A percentile compares a stretch with the other conserved stretches of the same genome.
phyloP scores from a whole-genome alignment of 2,888 invertebrate genomes.

The Lycaena phlaeas region DNA sequence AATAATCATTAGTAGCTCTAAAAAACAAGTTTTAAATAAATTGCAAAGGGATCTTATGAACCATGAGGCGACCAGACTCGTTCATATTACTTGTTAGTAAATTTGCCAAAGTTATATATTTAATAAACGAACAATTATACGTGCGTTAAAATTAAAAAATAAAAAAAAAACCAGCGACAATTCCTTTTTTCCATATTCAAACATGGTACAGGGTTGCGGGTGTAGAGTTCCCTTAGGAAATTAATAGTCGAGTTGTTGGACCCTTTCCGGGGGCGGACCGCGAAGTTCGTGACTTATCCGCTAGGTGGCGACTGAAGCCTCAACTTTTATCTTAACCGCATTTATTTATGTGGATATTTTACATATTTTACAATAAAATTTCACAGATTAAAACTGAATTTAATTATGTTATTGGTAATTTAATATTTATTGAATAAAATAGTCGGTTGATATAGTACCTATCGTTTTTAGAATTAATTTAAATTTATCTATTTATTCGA shows the following conservation, averaged over 20 bases:
- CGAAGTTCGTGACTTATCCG: slow-evolving; percentile 31
- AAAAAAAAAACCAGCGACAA: slow-evolving; percentile 16
- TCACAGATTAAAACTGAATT: too few relatives aligned
- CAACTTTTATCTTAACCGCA: not conserved
- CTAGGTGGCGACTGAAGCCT: slow-evolving; percentile 42
- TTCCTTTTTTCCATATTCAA: slow-evolving; percentile 13
- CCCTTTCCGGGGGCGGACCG: slow-evolving; percentile 31
- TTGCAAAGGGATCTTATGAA: too few relatives aligned
- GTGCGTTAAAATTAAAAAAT: not conserved
- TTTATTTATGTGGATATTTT: not conserved
- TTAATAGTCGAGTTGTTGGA: slow-evolving; percentile 52
- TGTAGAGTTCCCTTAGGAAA: slow-evolving; percentile 66
- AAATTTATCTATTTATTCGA: too few relatives aligned
- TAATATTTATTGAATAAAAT: too few relatives aligned
- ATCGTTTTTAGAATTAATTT: too few relatives aligned
- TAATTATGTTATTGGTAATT: too few relatives aligned
- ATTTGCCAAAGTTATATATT: not conserved
- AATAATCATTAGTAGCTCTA: too few relatives aligned
- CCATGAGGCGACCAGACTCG: too few relatives aligned
- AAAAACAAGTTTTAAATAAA: too few relatives aligned
- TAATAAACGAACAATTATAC: not conserved
- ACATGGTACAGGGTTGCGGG: slow-evolving; percentile 49
- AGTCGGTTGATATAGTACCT: too few relatives aligned
- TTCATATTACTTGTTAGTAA: too few relatives aligned
- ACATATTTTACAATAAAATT: not conserved